Evolutionary conservation across 2,113 vertebrate genomes (phyloP).

Genomic region (Cyrtonyx montezumae): DNA sequence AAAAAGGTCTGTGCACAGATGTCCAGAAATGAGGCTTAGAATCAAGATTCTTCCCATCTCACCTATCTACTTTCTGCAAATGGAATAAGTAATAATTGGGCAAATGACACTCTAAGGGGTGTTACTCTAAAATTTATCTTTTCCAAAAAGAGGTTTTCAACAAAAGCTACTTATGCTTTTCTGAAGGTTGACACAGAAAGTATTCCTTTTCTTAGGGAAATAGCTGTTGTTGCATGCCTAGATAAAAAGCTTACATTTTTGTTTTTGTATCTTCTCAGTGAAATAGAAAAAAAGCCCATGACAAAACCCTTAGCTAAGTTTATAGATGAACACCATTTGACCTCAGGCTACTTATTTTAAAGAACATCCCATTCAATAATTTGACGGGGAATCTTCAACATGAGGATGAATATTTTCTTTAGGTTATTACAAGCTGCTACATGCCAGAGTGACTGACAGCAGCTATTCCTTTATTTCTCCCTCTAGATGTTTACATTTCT

Average conservation of each 20-base stretch:
- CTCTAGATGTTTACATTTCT: neutral
- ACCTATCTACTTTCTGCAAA: neutral
- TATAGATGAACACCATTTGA: neutral
- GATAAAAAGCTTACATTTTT: neutral
- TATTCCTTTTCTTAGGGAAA: neutral
- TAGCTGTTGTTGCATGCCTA: neutral
- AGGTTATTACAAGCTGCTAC: neutral
- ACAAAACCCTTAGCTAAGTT: neutral
- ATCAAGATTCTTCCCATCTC: neutral
- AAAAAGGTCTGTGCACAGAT: neutral
- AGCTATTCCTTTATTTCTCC: neutral
- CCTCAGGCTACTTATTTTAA: neutral
- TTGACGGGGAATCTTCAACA: neutral
- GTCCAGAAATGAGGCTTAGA: neutral
- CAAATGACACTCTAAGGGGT: neutral
- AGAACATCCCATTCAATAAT: neutral
- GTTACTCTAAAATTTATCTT: neutral
- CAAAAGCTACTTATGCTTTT: neutral
- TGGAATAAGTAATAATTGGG: neutral
- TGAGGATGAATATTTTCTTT: neutral
- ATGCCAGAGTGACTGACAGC: constrained; percentile 25
- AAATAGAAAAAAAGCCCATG: neutral
- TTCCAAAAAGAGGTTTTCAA: neutral
- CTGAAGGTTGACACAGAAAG: neutral
- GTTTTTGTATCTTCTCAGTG: neutral